phyloP scores from a whole-genome alignment of 2,113 vertebrate genomes.

The Orcinus orca region DNA sequence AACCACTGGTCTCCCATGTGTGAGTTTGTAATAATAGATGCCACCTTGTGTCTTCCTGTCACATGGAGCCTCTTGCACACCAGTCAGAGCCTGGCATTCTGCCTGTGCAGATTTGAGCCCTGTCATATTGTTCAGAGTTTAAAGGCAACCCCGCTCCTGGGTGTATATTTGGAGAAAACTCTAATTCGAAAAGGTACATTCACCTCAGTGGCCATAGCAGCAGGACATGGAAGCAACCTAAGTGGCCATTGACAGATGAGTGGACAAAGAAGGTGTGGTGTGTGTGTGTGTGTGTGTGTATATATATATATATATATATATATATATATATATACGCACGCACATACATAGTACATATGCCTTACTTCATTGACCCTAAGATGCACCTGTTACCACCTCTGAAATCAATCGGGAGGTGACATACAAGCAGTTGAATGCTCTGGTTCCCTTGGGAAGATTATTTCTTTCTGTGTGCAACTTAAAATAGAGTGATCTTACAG shows the following conservation, averaged over 20 bases:
- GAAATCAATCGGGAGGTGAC: background rate
- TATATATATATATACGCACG: fast-evolving
- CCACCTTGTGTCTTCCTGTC: background rate
- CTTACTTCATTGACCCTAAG: no score
- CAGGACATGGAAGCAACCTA: no score
- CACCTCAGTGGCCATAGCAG: no score
- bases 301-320: no score
- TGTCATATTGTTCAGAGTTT: background rate
- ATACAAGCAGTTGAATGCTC: background rate
- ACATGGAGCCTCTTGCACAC: background rate
- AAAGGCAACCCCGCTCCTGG: background rate
- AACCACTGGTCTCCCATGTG: background rate
- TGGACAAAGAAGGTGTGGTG: no score
- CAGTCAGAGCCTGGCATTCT: background rate
- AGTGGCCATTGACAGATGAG: no score
- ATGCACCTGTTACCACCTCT: background rate
- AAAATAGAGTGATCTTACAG: background rate
- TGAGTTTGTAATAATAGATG: background rate
- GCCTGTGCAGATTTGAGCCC: background rate
- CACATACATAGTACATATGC: no score
- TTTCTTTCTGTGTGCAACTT: background rate
- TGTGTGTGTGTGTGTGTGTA: fast-evolving
- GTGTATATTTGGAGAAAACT: no score
- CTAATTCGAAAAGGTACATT: no score
- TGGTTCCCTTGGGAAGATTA: background rate